A percentile compares a stretch with the other conserved stretches of the same genome.
Conservation (phyloP, 2,888 invertebrate species). For the Cylindroiulus punctatus region DNA sequence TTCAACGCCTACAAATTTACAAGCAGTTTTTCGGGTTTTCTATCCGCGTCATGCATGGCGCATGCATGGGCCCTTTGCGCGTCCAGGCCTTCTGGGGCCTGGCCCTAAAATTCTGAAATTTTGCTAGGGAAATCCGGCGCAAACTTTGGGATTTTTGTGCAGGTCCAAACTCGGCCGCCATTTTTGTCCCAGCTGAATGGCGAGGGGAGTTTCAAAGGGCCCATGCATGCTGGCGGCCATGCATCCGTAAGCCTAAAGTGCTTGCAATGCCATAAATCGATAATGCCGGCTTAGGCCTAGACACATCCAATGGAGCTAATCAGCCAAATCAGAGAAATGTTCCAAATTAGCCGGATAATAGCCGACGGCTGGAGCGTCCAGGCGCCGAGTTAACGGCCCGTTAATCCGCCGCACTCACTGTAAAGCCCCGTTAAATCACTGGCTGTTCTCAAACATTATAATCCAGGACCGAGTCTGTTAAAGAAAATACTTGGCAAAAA, state of each 20-base stretch:
- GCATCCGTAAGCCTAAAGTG: neutral
- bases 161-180: neutral
- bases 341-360: constrained; percentile 14
- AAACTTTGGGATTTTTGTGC: neutral
- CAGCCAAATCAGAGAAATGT: neutral
- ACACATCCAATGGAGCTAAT: neutral
- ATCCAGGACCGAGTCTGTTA: no score
- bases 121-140: neutral
- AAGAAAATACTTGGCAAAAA: no score
- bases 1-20: no score
- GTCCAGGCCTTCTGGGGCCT: neutral
- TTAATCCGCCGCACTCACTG: no score
- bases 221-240: neutral
- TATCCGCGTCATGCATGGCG: no score
- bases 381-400: neutral
- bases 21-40: no score
- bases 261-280: neutral
- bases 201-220: neutral
- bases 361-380: neutral
- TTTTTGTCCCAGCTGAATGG: neutral
- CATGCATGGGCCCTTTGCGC: neutral
- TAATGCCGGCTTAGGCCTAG: neutral
- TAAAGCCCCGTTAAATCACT: no score
- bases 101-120: neutral
- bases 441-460: no score